phyloP scores from a whole-genome alignment of 2,113 vertebrate genomes.

The Thinocorus orbignyianus region DNA sequence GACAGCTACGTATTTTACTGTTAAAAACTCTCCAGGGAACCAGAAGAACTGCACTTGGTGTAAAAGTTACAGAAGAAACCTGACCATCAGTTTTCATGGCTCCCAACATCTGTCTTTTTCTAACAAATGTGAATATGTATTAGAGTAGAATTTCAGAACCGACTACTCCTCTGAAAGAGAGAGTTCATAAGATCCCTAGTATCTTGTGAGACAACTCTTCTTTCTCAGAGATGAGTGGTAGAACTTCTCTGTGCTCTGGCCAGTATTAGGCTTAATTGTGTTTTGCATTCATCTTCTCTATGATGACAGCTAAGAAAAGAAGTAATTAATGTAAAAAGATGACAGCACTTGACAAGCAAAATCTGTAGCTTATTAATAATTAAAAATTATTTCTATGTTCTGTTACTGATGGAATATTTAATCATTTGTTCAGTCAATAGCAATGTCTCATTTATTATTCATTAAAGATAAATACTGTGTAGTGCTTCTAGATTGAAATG shows the following conservation, averaged over 20 bases:
- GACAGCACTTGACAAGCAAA: constrained; percentile 70
- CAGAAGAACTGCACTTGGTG: neutral
- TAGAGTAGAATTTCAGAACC: neutral
- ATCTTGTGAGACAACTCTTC: neutral
- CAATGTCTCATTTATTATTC: constrained; percentile 80
- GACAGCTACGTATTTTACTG: neutral
- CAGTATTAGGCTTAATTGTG: neutral
- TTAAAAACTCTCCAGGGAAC: neutral
- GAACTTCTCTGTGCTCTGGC: neutral
- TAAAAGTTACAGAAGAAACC: neutral
- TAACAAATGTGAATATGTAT: neutral
- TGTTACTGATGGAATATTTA: constrained; percentile 82
- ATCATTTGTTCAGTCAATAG: constrained; percentile 79
- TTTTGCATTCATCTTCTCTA: constrained; percentile 46
- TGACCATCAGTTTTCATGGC: neutral
- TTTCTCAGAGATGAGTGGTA: neutral
- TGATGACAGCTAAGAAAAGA: constrained; percentile 57
- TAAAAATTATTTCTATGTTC: constrained; percentile 77
- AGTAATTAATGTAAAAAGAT: constrained; percentile 66
- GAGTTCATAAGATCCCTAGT: neutral
- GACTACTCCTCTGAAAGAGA: neutral
- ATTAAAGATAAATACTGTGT: constrained; percentile 81
- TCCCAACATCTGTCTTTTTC: neutral
- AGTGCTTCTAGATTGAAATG: constrained; percentile 72
- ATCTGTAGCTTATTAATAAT: constrained; percentile 79